Percentiles rank a stretch among this genome's conserved stretches.
phyloP scores from a whole-genome alignment of 2,888 invertebrate genomes.

The Sphaeridia pumilis region DNA sequence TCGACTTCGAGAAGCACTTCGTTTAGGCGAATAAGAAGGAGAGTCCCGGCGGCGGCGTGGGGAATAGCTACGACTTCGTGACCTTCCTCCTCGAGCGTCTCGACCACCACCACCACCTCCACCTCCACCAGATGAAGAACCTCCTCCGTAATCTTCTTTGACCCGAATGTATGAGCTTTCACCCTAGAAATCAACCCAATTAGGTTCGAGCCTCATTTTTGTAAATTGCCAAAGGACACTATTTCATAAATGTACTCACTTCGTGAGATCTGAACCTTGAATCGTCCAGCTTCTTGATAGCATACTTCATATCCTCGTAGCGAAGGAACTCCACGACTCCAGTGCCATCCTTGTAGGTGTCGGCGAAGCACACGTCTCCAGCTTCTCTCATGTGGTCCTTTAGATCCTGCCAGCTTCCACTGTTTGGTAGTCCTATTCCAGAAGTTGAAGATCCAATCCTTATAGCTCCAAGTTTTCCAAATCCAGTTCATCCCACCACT shows the following conservation, averaged over 20 bases:
- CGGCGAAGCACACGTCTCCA: constrained; percentile 97
- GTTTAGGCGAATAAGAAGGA: constrained; percentile 84
- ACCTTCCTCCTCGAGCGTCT: constrained; percentile 46
- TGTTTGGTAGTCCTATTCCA: constrained; percentile 61
- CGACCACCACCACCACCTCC: no score
- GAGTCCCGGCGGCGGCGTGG: constrained; percentile 67
- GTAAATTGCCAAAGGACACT: no score
- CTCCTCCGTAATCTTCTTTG: constrained; percentile 72
- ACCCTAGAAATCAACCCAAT: constrained; percentile 73
- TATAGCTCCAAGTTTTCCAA: no score
- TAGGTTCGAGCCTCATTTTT: no score
- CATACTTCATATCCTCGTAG: constrained; percentile 99
- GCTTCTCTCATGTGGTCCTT: constrained; percentile 99
- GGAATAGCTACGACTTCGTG: constrained; percentile 56
- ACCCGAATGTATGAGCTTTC: constrained; percentile 95
- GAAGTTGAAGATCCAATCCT: no score
- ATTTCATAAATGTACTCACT: no score
- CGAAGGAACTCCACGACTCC: constrained; percentile 96
- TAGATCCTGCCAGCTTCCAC: constrained; percentile 90
- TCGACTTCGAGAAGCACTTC: constrained; percentile 69
- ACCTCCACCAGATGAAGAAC: constrained; percentile 52
- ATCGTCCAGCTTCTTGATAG: constrained; percentile 94
- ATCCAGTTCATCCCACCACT: no score
- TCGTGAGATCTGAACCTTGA: constrained; percentile 97
- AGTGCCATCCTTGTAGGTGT: constrained; percentile 96